Evolutionary conservation across 2,113 vertebrate genomes (phyloP), one percentile per base, ranked within the genome.

Genomic region (Sarotherodon lohbergeri): DNA sequence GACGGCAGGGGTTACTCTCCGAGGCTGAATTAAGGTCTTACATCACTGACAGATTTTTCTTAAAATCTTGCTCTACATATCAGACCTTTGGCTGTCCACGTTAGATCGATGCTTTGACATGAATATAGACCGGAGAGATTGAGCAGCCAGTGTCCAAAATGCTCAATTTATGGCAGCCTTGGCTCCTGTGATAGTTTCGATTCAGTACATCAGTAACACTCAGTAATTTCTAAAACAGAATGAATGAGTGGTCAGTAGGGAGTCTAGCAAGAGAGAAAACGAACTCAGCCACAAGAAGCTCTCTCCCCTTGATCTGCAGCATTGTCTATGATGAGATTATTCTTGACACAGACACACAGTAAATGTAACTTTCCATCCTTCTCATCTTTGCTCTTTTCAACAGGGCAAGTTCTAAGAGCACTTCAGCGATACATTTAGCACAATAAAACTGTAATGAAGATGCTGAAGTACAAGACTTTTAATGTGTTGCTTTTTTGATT

Each of bases 171-270:
- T 82, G 78, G 89, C 88, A 87, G 50, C 83, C 83, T 57, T 81
- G 5, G 19, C 80, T 91, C 73, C 91, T 57, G 66, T 41, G 85
- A 89, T 86, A 50, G 12, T 76, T 91, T 88, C n/a, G 32, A 93
- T 92, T 94, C 81, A 29, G 66, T 73, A 73, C 93, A 91, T 95
- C 91, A 91, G 89, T 91, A 89, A 59, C 82, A 55, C 81, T 89
- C 81, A 81, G 91, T 87, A 56, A 89, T 91, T 93, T 93, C 88
- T 90, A 86, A 50, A 91, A 87, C 80, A 86, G 83, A 91, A 89
- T 63, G 89, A 91, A 80, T 50, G 86, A 95, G 71, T 22, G 79
- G 88, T 92, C 88, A 80, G 87, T 48, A 41, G 91, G 91, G 90
- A 91, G 81, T 78, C 63, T 29, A 22, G 82, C 88, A 88, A 73